Evolutionary conservation across 2,888 invertebrate genomes (phyloP), one percentile per base, ranked within the genome.

Genomic region (Callyntrura sp.): DNA sequence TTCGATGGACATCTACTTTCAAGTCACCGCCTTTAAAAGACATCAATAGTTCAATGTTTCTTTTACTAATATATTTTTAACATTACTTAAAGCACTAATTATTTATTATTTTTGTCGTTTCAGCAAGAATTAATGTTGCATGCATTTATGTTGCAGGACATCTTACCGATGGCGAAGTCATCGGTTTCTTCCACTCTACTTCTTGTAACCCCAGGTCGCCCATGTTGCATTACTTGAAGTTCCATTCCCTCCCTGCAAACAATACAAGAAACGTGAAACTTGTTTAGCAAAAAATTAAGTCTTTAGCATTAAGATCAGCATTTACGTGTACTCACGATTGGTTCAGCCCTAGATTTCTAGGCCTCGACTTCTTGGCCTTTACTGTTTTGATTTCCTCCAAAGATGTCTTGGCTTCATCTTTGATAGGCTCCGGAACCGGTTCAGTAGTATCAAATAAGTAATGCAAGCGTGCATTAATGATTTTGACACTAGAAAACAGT

Each of bases 391-490:
- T 78, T 70, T 91, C 91, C 20, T 90, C 90, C n/a, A 89, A 35
- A 43, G 83, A 90, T 25, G 90, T 68, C 28, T 85, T 83, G 0
- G 88, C 81, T 17, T 91, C 90, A 51, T 91, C 90, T 43, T 92
- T 91, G 8, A 88, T 62, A 11, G 92, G 92, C 95, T 95, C 97
- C 95, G 94, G 96, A 94, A 97, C 96, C 94, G 97, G 97, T 95
- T 98, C 98, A n/a, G 97, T 97, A 14, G 98, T 98, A 95, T 99
- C 99, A 95, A 98, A 99, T 95, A 99, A 97, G 93, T 97, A 96
- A 95, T 99, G 99, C 90, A 99, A 96, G 68, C 97, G 96, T 95
- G 97, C 97, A 95, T 99, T 99, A 93, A 98, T 95, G 90, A 97
- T 95, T 95, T 99, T 99, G 91, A 99, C 96, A 81, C 96, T 94